Conservation (phyloP, 2,888 invertebrate genomes). For the Vesta saturnalis region DNA sequence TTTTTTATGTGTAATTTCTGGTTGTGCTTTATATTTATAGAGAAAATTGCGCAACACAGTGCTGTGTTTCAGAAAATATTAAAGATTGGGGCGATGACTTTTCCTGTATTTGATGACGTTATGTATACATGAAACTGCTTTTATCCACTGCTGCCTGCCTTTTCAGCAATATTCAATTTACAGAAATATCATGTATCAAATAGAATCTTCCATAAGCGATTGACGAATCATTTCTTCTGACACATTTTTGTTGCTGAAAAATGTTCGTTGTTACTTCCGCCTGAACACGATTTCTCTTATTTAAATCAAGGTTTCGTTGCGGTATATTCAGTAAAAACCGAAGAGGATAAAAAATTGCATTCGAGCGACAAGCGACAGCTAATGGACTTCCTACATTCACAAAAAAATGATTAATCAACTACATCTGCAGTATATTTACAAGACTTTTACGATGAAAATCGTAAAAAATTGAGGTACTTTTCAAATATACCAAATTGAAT, state of each 20-base stretch:
- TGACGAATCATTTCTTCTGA: neutral
- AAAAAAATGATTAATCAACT: neutral
- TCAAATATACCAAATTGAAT: neutral
- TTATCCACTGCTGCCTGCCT: neutral
- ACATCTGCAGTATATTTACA: neutral
- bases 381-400: neutral
- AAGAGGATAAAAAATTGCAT: neutral
- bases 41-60: no score
- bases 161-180: neutral
- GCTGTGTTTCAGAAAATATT: neutral
- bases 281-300: neutral
- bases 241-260: neutral
- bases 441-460: neutral
- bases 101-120: neutral
- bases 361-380: neutral
- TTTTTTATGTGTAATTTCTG: neutral
- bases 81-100: neutral
- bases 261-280: constrained; percentile 1
- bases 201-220: constrained; percentile 1
- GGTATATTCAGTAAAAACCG: neutral
- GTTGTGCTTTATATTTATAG: neutral
- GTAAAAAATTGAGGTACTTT: no score
- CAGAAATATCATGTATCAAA: neutral
- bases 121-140: constrained; percentile 1
- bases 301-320: neutral